Base-by-base conservation (phyloP, 92 coral and sea anemone genomes). In the Virgularia gustaviana region DNA sequence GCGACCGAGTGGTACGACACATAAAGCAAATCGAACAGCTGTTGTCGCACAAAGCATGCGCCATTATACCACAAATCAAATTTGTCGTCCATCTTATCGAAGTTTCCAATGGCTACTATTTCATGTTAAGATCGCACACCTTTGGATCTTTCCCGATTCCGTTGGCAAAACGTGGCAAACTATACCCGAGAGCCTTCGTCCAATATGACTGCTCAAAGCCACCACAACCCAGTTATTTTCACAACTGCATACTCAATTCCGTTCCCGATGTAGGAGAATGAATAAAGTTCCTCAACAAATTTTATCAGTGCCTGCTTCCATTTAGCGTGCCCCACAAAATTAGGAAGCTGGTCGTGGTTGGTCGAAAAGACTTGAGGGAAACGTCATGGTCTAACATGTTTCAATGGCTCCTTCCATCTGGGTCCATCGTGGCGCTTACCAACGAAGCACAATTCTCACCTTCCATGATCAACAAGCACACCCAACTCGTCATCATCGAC, bases 221-320 rank as follows among this genome's bases (percentile, higher is more conserved):
- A n/a, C n/a, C n/a, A n/a, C n/a, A n/a, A n/a, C n/a, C n/a, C n/a
- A n/a, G 65, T 31, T 0, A 57, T 57, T 57, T 57, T 39, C 36
- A 57, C 29, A 39, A 57, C 29, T 35, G 72, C 44, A 1, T 38
- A 0, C 29, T 37, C 0, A 65, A 65, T 49, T 65, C 72, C 35
- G 36, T 65, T 9, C 55, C 55, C 6, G 72, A 65, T 65, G 16
- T 37, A 29, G 30, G 31, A 44, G 31, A 28, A 20, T 54, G 72
- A 0, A 37, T 65, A 16, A 2, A 35, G 9, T 28, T 65, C 54
- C 72, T 65, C 55, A 65, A 65, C 72, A 65, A 65, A 29, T 65
- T 65, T 65, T 65, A 65, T 56, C 73, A 43, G 32, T 65, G 73
- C 73, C 58, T 65, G 24, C 24, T 31, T 37, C 36, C 19, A 19